Evolutionary conservation across 2,797 vertebrate species (phyloP).

Genomic region (Amphiprion clarkii): DNA sequence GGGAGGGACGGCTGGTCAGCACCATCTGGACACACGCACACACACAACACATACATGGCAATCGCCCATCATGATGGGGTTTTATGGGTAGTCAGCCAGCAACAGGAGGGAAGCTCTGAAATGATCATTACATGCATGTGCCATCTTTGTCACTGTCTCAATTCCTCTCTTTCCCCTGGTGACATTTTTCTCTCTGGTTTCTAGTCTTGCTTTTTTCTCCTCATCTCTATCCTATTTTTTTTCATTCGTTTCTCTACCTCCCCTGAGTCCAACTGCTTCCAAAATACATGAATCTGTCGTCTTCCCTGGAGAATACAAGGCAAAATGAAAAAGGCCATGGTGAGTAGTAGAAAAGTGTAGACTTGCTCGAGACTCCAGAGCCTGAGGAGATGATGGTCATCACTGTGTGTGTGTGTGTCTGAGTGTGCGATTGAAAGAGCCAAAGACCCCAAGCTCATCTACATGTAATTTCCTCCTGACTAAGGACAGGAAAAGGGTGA

Average conservation of each 20-base stretch:
- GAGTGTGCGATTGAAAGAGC: constrained; percentile 12
- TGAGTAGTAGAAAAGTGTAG: constrained; percentile 32
- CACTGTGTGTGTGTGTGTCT: neutral
- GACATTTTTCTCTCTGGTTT: constrained; percentile 46
- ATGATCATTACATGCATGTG: constrained; percentile 40
- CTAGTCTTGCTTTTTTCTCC: neutral
- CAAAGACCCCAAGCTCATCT: constrained; percentile 59
- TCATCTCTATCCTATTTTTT: constrained; percentile 32
- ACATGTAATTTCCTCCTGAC: constrained; percentile 65
- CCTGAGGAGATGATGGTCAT: constrained; percentile 48
- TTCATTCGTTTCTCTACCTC: constrained; percentile 49
- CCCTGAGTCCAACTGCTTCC: constrained; percentile 45
- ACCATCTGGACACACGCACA: constrained; percentile 82
- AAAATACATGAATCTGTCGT: constrained; percentile 48
- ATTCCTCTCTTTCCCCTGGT: constrained; percentile 34
- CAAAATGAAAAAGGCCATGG: constrained; percentile 55
- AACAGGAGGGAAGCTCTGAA: constrained; percentile 68
- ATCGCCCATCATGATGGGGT: constrained; percentile 38
- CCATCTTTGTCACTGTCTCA: constrained; percentile 41
- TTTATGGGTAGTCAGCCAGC: constrained; percentile 62
- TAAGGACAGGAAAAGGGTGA: constrained; percentile 56
- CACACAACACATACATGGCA: constrained; percentile 54
- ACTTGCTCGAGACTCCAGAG: constrained; percentile 39
- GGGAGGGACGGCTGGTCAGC: constrained; percentile 82
- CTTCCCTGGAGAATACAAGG: constrained; percentile 48